Evolutionary conservation across 2,113 vertebrate species (phyloP).

Genomic region (Indri indri): DNA sequence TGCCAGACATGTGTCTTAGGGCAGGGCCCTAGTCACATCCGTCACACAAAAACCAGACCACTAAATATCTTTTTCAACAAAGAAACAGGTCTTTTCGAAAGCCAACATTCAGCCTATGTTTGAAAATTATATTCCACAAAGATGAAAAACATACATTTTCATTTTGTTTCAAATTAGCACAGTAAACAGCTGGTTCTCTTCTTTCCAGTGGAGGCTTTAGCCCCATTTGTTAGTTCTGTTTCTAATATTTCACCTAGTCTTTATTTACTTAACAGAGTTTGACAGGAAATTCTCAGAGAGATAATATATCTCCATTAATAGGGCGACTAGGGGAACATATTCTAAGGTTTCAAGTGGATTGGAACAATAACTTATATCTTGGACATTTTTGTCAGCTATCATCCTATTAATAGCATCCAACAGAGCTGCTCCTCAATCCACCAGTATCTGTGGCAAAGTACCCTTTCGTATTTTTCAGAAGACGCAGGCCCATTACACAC

Average conservation of each 20-base stretch:
- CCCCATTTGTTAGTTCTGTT: constrained; percentile 85
- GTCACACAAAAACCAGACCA: constrained; percentile 53
- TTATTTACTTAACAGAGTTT: constrained; percentile 87
- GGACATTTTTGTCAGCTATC: constrained; percentile 77
- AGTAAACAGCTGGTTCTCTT: constrained; percentile 84
- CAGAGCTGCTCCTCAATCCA: constrained; percentile 28
- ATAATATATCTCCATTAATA: constrained; percentile 84
- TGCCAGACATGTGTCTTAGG: constrained; percentile 51
- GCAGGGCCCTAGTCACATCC: background rate
- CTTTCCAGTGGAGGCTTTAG: constrained; percentile 80
- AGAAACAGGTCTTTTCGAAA: constrained; percentile 57
- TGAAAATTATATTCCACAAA: constrained; percentile 83
- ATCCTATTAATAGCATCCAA: constrained; percentile 46
- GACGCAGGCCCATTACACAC: background rate
- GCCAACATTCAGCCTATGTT: constrained; percentile 79
- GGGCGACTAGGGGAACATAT: constrained; percentile 78
- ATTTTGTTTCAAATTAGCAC: constrained; percentile 85
- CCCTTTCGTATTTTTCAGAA: background rate
- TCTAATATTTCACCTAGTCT: constrained; percentile 85
- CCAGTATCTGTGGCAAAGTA: constrained; percentile 37
- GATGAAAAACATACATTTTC: constrained; percentile 87
- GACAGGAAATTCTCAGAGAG: constrained; percentile 86
- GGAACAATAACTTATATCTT: constrained; percentile 76
- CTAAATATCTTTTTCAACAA: constrained; percentile 45
- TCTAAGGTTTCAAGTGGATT: constrained; percentile 79